Evolutionary conservation across 2,113 vertebrate genomes (phyloP).

Genomic region (Cheilinus undulatus): DNA sequence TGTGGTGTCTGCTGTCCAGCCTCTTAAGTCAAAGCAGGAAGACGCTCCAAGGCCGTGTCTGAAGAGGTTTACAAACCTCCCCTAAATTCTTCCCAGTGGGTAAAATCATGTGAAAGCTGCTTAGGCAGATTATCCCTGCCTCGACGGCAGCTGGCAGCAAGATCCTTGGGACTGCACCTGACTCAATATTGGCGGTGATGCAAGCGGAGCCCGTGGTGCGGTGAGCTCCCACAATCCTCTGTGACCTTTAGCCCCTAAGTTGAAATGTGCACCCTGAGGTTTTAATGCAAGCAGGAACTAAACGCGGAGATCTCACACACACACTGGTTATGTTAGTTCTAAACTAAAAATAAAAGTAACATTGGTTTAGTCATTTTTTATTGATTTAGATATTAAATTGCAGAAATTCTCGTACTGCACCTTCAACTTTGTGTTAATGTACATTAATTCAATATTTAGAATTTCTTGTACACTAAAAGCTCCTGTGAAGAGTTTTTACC

Average conservation of each 20-base stretch:
- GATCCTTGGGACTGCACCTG: slow-evolving; percentile 79
- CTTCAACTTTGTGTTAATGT: too few relatives aligned
- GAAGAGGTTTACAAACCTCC: slow-evolving; percentile 77
- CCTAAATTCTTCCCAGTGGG: slow-evolving; percentile 75
- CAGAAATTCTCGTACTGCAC: too few relatives aligned
- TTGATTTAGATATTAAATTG: too few relatives aligned
- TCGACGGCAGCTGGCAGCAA: slow-evolving; percentile 74
- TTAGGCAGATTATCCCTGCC: slow-evolving; percentile 82
- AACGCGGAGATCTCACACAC: slow-evolving; percentile 10
- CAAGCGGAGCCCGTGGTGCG: slow-evolving; percentile 65
- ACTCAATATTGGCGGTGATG: slow-evolving; percentile 75
- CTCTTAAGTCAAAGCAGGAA: slow-evolving; percentile 66
- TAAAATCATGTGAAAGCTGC: slow-evolving; percentile 83
- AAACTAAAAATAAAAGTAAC: too few relatives aligned
- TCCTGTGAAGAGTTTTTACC: too few relatives aligned
- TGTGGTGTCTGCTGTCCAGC: slow-evolving; percentile 54
- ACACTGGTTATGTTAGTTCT: not conserved
- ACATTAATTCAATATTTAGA: too few relatives aligned
- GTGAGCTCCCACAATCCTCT: slow-evolving; percentile 67
- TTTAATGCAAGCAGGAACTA: slow-evolving; percentile 21
- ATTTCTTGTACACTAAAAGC: too few relatives aligned
- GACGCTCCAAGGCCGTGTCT: slow-evolving; percentile 67
- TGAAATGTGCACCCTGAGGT: slow-evolving; percentile 49
- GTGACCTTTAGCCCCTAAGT: slow-evolving; percentile 72
- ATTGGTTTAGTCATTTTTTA: too few relatives aligned